Conservation (phyloP, 2,797 vertebrate species). For the Chiroxiphia lanceolata region DNA sequence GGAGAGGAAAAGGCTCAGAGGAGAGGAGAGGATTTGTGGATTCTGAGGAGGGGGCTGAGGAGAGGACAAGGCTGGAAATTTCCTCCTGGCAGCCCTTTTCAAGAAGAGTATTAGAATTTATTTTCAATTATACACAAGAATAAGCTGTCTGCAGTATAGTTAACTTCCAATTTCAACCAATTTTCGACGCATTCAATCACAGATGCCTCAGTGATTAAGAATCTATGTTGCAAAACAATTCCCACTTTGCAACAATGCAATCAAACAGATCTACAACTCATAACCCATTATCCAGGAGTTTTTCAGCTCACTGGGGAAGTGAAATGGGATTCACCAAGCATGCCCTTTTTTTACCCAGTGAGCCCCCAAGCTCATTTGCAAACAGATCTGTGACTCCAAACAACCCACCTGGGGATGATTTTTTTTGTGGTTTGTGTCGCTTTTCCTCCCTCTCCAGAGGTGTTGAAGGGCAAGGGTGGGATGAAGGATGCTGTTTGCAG, state of each 20-base stretch:
- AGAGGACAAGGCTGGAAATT: conserved; percentile 64
- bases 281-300: conserved; percentile 78
- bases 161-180: conserved; percentile 84
- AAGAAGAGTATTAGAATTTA: conserved; percentile 83
- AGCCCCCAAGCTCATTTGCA: conserved; percentile 75
- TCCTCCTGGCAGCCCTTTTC: conserved; percentile 74
- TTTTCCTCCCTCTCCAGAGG: background rate
- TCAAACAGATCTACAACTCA: conserved; percentile 84
- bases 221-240: conserved; percentile 86
- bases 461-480: background rate
- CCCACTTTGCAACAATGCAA: conserved; percentile 83
- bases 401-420: background rate
- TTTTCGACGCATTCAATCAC: conserved; percentile 82
- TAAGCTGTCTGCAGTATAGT: conserved; percentile 82
- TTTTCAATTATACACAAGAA: conserved; percentile 85
- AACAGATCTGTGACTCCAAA: conserved; percentile 66
- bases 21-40: background rate
- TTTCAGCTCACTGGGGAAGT: conserved; percentile 77
- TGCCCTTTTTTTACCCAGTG: conserved; percentile 44
- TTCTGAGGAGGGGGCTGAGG: background rate
- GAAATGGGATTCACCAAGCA: conserved; percentile 77
- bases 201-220: conserved; percentile 84
- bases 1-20: conserved; percentile 2
- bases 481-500: background rate
- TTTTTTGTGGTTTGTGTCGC: background rate